A percentile compares a stretch with the other conserved stretches of the same genome.
These are phyloP conservation scores for Listrodromus nycthemerus DNA, from an alignment of 2,888 invertebrate species.

Conservation along the genomic window DNA sequence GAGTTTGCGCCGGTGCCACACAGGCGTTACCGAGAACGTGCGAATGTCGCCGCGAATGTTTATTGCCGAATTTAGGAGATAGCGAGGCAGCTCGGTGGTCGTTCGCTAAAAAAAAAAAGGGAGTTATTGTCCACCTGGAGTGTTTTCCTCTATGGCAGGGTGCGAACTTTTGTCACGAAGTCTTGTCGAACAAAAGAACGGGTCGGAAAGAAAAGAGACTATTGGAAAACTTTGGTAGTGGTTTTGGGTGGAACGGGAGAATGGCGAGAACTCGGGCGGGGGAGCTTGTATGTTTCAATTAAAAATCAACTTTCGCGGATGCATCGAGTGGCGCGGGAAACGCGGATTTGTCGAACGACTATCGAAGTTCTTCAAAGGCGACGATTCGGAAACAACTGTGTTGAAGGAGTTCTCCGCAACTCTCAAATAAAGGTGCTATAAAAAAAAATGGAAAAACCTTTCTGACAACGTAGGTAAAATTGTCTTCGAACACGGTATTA, in stretches of 20 bases:
- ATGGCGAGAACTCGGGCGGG: not conserved
- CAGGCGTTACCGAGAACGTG: constrained; percentile 73
- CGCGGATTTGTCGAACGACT: not conserved
- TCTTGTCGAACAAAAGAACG: not conserved
- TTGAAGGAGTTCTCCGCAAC: not conserved
- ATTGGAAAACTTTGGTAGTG: not conserved
- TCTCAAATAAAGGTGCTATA: not conserved
- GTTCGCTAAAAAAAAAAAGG: not conserved
- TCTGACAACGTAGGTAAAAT: no score
- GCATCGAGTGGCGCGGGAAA: not conserved
- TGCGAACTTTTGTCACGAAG: not conserved
- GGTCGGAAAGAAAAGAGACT: constrained; percentile 1
- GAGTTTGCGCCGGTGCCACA: constrained; percentile 65
- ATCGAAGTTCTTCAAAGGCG: not conserved
- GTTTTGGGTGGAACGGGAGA: not conserved
- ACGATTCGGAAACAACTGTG: not conserved
- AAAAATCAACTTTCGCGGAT: not conserved
- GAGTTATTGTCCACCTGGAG: not conserved
- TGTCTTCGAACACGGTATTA: no score
- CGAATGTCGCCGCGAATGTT: constrained; percentile 68
- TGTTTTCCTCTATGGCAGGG: not conserved
- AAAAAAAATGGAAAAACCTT: no score
- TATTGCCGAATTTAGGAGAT: constrained; percentile 60
- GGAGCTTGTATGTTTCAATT: not conserved
- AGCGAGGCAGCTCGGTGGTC: not conserved